Percentiles rank a stretch among this genome's conserved stretches.
These are phyloP conservation scores for Siniperca undulata DNA, from an alignment of 2,797 vertebrate species.

Conservation along the genomic window DNA sequence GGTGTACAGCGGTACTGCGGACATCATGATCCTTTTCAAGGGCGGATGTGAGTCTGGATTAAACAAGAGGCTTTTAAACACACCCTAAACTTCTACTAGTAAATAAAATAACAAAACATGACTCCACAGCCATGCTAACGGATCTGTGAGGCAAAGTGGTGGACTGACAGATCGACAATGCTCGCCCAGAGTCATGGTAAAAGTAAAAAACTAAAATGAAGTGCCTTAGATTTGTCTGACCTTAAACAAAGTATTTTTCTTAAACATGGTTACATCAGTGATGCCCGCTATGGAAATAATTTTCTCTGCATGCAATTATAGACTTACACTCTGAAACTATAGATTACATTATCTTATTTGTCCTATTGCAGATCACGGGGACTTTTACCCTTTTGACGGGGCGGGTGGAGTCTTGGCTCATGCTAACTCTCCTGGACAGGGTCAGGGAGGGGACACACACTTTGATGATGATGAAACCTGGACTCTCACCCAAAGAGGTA, in stretches of 20 bases:
- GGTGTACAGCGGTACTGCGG: slow-evolving; percentile 72
- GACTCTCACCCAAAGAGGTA: slow-evolving; percentile 82
- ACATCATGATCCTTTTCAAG: slow-evolving; percentile 85
- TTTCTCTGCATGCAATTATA: neutral
- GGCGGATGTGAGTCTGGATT: slow-evolving; percentile 65
- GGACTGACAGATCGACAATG: neutral
- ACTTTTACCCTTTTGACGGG: slow-evolving; percentile 88
- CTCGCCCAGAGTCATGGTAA: neutral
- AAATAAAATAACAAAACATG: neutral
- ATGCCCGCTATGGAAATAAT: neutral
- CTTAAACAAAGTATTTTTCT: neutral
- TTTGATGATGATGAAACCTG: slow-evolving; percentile 92
- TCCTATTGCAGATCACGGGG: slow-evolving; percentile 83
- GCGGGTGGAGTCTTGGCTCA: slow-evolving; percentile 85
- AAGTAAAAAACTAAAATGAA: neutral
- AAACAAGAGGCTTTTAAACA: neutral
- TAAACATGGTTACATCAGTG: neutral
- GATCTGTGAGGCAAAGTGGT: neutral
- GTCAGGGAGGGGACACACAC: slow-evolving; percentile 89
- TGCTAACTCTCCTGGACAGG: slow-evolving; percentile 83
- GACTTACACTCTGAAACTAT: neutral
- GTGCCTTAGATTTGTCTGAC: neutral
- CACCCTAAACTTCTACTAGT: neutral
- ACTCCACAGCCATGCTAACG: neutral
- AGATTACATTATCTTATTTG: neutral